Percentiles rank a stretch among this genome's conserved stretches.
phyloP scores from a whole-genome alignment of 2,113 vertebrate genomes.

The Lepus europaeus region DNA sequence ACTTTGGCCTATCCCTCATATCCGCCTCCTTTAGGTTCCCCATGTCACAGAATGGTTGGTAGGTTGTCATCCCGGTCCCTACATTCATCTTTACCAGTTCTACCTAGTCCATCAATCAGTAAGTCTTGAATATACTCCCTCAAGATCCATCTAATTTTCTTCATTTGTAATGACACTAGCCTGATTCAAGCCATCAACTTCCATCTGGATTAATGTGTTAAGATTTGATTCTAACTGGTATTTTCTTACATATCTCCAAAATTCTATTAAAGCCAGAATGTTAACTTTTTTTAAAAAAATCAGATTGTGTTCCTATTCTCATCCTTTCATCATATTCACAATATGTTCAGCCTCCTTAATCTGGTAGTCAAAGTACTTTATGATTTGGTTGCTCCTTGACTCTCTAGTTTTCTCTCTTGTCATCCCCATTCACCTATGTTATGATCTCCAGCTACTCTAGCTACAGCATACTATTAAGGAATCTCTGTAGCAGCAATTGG shows the following conservation, averaged over 20 bases:
- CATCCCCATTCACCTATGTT: not conserved
- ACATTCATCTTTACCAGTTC: not conserved
- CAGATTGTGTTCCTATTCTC: not conserved
- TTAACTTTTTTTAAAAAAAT: not conserved
- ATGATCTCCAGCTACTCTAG: not conserved
- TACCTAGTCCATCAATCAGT: not conserved
- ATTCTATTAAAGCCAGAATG: not conserved
- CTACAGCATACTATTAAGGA: not conserved
- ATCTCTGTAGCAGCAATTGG: not conserved
- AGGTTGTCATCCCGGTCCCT: not conserved
- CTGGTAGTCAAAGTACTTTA: not conserved
- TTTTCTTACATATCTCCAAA: not conserved
- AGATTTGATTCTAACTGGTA: not conserved
- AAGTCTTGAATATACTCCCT: slow-evolving; percentile 34
- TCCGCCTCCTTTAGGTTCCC: not conserved
- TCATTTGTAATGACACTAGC: not conserved
- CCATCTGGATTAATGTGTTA: not conserved
- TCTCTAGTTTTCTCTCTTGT: not conserved
- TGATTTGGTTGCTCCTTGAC: not conserved
- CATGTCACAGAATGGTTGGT: slow-evolving; percentile 12
- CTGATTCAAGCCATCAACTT: slow-evolving; percentile 54
- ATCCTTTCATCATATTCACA: not conserved
- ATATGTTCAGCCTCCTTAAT: not conserved
- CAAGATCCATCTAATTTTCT: slow-evolving; percentile 14
- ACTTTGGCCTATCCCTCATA: not conserved